phyloP scores from a whole-genome alignment of 2,797 vertebrate species.

The Galago senegalensis region DNA sequence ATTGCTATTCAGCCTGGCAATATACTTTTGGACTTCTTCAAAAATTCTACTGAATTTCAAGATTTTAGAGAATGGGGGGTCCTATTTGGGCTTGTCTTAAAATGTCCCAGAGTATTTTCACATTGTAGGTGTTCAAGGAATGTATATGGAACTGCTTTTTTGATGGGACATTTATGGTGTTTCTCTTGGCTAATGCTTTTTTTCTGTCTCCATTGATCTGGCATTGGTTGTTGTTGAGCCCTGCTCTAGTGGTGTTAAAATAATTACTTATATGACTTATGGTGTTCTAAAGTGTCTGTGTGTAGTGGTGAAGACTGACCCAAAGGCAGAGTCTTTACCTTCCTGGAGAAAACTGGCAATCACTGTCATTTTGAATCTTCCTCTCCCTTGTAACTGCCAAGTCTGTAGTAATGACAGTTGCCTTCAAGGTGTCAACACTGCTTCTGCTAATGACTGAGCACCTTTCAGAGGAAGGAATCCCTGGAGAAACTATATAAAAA shows the following conservation, averaged over 20 bases:
- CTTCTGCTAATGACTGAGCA: neutral
- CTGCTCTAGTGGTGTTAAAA: neutral
- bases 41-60: neutral
- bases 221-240: neutral
- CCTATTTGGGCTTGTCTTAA: neutral
- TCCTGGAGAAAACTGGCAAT: neutral
- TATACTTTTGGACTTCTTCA: neutral
- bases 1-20: neutral
- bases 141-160: neutral
- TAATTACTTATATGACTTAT: fast-evolving
- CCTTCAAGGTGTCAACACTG: neutral
- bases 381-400: too few relatives aligned
- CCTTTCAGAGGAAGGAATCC: neutral
- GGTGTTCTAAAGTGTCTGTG: neutral
- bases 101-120: neutral
- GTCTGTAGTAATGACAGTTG: neutral
- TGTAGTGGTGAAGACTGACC: too few relatives aligned
- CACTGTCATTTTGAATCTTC: neutral
- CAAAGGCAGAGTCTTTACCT: neutral
- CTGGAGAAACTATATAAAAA: too few relatives aligned
- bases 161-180: neutral
- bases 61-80: too few relatives aligned
- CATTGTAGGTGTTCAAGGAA: fast-evolving
- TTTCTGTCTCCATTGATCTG: too few relatives aligned
- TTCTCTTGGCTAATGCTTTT: neutral